phyloP scores from a whole-genome alignment of 1,140 invertebrate species.

The Ylistrum balloti region DNA sequence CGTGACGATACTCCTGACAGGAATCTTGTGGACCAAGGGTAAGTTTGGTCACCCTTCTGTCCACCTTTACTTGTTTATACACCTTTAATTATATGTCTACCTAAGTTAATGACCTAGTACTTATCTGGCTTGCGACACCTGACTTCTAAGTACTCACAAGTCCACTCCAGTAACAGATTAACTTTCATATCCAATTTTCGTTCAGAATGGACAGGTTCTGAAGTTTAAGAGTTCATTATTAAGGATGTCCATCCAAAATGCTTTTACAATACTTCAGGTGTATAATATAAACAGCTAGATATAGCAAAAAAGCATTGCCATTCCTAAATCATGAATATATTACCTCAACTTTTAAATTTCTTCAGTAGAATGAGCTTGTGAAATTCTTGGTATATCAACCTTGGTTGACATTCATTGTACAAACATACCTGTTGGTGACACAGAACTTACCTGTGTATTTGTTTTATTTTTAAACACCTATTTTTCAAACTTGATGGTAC shows the following conservation, averaged over 20 bases:
- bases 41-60: background rate
- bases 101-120: background rate
- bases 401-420: background rate
- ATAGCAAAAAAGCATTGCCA: background rate
- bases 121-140: background rate
- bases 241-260: background rate
- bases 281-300: too few species aligned
- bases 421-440: background rate
- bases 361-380: background rate
- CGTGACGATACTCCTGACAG: background rate
- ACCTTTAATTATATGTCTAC: background rate
- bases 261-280: background rate
- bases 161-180: background rate
- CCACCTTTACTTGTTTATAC: background rate
- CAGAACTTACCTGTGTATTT: background rate
- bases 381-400: background rate
- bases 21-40: conserved; percentile 18
- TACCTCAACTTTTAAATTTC: background rate
- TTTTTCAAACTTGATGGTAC: background rate
- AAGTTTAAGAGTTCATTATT: background rate
- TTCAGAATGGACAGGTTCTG: background rate
- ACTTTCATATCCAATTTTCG: background rate
- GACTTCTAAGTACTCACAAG: background rate
- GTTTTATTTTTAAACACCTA: background rate
- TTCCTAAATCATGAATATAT: background rate